Evolutionary conservation across 2,113 vertebrate species (phyloP).

Genomic region (Gasterosteus aculeatus): DNA sequence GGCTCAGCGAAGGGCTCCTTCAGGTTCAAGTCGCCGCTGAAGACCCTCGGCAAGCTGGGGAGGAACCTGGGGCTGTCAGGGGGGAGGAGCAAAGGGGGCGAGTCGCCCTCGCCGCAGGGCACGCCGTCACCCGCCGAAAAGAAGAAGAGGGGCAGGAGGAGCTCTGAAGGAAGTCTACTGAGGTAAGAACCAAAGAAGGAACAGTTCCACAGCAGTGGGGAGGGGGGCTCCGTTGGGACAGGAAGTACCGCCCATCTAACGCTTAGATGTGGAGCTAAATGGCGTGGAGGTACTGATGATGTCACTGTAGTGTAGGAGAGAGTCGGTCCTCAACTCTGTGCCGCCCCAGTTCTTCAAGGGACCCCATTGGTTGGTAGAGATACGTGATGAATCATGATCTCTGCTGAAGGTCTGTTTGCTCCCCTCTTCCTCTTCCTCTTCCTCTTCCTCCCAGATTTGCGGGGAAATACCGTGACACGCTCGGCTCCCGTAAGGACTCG

Average conservation of each 20-base stretch:
- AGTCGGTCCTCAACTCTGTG: too few species aligned
- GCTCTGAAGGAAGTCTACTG: conserved; percentile 87
- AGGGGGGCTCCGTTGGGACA: too few species aligned
- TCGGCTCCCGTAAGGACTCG: conserved; percentile 72
- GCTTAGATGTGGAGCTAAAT: too few species aligned
- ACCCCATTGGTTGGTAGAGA: too few species aligned
- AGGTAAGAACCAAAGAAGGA: conserved; percentile 49
- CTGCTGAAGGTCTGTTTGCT: not conserved
- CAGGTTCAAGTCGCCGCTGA: conserved; percentile 86
- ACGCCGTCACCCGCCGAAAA: conserved; percentile 74
- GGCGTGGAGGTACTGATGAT: too few species aligned
- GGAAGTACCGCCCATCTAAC: too few species aligned
- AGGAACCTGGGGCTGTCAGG: conserved; percentile 76
- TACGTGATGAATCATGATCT: too few species aligned
- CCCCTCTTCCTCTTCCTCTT: not conserved
- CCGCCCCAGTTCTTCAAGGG: too few species aligned
- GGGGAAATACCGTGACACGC: conserved; percentile 73
- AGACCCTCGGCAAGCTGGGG: conserved; percentile 81
- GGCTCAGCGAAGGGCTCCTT: conserved; percentile 70
- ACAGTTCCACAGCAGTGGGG: too few species aligned
- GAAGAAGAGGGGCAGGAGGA: conserved; percentile 80
- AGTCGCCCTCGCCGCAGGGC: conserved; percentile 72
- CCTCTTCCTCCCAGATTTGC: conserved; percentile 69
- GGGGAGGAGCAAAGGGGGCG: conserved; percentile 64
- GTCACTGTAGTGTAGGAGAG: too few species aligned